phyloP scores from a whole-genome alignment of 2,888 invertebrate genomes.

The Drosophila diplacantha region DNA sequence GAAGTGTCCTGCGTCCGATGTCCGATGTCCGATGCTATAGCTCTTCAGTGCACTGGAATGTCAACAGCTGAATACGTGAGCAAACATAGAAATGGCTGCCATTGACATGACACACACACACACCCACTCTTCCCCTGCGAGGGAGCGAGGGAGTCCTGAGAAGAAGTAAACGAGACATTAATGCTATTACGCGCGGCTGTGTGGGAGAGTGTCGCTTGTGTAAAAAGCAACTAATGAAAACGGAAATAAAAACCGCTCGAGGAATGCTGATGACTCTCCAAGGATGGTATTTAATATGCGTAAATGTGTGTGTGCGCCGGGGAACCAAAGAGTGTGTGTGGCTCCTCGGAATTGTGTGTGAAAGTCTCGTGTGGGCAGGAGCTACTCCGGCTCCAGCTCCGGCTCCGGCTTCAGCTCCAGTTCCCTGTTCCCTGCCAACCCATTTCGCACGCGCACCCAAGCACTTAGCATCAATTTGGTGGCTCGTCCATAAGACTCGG shows the following conservation, averaged over 20 bases:
- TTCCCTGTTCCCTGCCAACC: constrained; percentile 48
- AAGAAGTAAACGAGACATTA: constrained; percentile 67
- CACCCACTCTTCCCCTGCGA: constrained; percentile 23
- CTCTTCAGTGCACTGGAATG: constrained; percentile 50
- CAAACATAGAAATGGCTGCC: constrained; percentile 72
- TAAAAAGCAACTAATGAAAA: constrained; percentile 74
- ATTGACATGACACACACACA: constrained; percentile 52
- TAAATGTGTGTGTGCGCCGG: constrained; percentile 38
- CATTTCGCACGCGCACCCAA: constrained; percentile 69
- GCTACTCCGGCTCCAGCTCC: constrained; percentile 17
- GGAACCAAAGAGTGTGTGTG: constrained; percentile 18
- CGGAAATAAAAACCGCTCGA: constrained; percentile 73
- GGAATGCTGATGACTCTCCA: constrained; percentile 74
- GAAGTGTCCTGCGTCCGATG: constrained; percentile 10
- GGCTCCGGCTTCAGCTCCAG: constrained; percentile 12
- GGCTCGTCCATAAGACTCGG: constrained; percentile 59
- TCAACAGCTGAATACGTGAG: constrained; percentile 72
- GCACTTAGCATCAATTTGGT: constrained; percentile 71
- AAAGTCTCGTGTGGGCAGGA: constrained; percentile 55
- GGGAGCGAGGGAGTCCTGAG: constrained; percentile 26
- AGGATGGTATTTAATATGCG: constrained; percentile 72
- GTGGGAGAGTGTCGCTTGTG: constrained; percentile 64
- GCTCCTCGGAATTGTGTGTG: constrained; percentile 34
- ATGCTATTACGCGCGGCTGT: constrained; percentile 60
- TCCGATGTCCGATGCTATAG: constrained; percentile 30